These are phyloP conservation scores for Coluber constrictor DNA, from an alignment of 2,797 vertebrate genomes.

Conservation along the genomic window DNA sequence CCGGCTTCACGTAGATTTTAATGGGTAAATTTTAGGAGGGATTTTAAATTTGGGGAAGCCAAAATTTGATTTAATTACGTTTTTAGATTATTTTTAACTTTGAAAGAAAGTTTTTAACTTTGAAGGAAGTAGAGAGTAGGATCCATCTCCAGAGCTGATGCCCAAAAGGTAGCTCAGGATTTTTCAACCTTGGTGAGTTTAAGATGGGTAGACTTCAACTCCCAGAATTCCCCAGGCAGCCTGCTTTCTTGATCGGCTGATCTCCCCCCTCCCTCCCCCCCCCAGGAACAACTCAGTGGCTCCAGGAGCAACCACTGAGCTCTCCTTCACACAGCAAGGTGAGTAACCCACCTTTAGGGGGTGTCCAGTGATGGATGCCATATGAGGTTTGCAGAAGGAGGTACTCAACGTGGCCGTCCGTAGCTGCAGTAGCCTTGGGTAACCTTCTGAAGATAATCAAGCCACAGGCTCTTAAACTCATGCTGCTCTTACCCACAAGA, in stretches of 20 bases:
- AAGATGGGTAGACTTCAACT: not conserved
- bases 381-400: constrained; percentile 94
- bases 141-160: not conserved
- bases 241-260: not conserved
- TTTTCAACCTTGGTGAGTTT: not conserved
- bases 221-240: not conserved
- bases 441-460: constrained; percentile 89
- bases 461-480: constrained; percentile 90
- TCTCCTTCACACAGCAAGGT: not conserved
- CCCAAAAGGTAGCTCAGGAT: not conserved
- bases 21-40: too few relatives aligned
- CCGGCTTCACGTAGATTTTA: too few relatives aligned
- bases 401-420: constrained; percentile 78
- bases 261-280: not conserved
- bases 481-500: constrained; percentile 50
- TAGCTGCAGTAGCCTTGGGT: constrained; percentile 53
- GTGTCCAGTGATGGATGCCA: constrained; percentile 93
- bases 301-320: fast-evolving
- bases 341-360: constrained; percentile 86
- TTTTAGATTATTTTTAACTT: too few relatives aligned
- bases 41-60: too few relatives aligned
- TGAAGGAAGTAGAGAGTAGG: not conserved
- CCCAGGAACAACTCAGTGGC: not conserved
- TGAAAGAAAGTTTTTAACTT: too few relatives aligned
- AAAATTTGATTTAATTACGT: too few relatives aligned